Conservation (phyloP, 2,797 vertebrate genomes). For the Aldrovandia affinis region DNA sequence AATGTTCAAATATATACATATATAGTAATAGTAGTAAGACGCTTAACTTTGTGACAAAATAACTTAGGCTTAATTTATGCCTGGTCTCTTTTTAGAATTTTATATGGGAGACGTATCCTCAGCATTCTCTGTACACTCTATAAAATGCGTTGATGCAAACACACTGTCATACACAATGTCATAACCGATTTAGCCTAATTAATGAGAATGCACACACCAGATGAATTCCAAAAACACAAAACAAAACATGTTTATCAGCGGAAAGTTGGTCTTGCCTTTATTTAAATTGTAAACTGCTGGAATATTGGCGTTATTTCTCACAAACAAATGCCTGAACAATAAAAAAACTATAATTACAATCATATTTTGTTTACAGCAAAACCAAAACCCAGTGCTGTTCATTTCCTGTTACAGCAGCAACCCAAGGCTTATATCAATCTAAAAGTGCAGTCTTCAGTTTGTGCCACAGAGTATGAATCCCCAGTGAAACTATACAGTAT, state of each 20-base stretch:
- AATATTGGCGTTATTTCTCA: neutral
- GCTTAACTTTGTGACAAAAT: no score
- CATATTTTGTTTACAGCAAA: neutral
- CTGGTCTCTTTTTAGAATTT: neutral
- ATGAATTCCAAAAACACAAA: neutral
- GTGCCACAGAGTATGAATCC: neutral
- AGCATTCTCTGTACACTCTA: neutral
- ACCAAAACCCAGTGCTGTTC: neutral
- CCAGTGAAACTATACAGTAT: neutral
- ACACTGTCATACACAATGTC: no score
- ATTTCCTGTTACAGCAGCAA: neutral
- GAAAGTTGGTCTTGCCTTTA: neutral
- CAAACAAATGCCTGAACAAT: neutral
- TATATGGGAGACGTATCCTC: neutral
- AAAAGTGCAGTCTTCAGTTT: neutral
- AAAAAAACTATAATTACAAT: neutral
- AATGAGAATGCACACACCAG: neutral
- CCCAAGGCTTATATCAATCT: neutral
- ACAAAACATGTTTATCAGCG: neutral
- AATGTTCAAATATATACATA: neutral
- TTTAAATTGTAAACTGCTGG: neutral
- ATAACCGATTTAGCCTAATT: no score
- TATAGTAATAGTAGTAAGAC: neutral
- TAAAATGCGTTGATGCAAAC: no score
- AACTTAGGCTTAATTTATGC: no score